Conservation (phyloP, 23 tunicate species). For the Oikopleura albicans region DNA sequence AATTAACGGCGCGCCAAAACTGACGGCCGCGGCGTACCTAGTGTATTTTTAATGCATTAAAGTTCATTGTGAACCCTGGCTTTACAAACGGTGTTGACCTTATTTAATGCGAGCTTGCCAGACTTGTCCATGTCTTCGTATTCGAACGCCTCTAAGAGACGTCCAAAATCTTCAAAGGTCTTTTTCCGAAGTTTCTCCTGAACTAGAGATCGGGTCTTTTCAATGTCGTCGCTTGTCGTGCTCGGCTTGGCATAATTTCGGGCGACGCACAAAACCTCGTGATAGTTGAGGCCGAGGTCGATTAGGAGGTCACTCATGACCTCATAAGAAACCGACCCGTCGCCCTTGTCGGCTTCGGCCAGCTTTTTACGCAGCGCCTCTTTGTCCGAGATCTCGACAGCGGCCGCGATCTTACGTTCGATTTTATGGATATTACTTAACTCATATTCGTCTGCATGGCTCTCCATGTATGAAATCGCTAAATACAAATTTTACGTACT, state of each 20-base stretch:
- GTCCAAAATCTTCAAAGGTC: background rate
- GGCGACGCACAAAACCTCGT: background rate
- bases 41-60: no score
- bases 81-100: no score
- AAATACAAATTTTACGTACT: no score
- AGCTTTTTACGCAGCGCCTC: background rate
- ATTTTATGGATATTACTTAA: background rate
- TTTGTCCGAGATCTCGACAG: background rate
- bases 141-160: background rate
- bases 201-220: background rate
- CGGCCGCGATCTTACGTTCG: background rate
- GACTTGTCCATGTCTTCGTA: background rate
- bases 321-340: background rate
- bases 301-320: background rate
- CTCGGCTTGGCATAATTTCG: background rate
- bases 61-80: no score
- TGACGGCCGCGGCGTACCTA: no score
- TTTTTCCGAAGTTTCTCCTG: background rate
- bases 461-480: background rate
- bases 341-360: background rate
- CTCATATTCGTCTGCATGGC: background rate
- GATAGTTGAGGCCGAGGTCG: background rate
- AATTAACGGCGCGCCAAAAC: no score
- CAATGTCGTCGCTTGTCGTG: background rate
- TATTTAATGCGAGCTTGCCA: no score